These are phyloP conservation scores for Callaeas wilsoni DNA, from an alignment of 2,113 vertebrate genomes.

Conservation along the genomic window DNA sequence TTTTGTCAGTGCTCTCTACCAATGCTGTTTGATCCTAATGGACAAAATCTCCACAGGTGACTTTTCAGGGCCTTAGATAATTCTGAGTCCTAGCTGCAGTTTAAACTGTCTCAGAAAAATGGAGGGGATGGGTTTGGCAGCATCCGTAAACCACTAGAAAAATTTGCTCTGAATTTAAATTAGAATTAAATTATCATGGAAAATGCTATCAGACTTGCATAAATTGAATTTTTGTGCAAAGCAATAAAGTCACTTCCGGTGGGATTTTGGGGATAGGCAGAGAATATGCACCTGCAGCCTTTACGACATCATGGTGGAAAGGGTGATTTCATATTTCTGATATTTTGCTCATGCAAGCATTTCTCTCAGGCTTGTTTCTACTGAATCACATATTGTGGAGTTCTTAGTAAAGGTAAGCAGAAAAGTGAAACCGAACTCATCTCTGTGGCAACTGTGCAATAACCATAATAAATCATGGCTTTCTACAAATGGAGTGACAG, in stretches of 20 bases:
- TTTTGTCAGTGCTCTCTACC: not conserved
- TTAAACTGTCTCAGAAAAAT: not conserved
- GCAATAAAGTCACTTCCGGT: not conserved
- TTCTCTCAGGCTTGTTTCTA: not conserved
- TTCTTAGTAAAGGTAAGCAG: conserved; percentile 13
- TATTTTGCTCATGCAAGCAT: not conserved
- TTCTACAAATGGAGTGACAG: not conserved
- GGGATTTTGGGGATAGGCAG: not conserved
- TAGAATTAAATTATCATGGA: conserved; percentile 1
- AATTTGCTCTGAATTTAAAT: conserved; percentile 1
- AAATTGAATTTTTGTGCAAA: not conserved
- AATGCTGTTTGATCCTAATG: not conserved
- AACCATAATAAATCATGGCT: not conserved
- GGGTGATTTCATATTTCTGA: conserved; percentile 7
- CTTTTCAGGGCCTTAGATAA: not conserved
- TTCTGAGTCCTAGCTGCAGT: not conserved
- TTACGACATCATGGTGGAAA: not conserved
- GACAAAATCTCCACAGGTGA: not conserved
- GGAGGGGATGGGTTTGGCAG: not conserved
- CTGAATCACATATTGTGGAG: not conserved
- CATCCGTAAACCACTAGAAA: not conserved
- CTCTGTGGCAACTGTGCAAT: not conserved
- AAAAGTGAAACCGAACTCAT: not conserved
- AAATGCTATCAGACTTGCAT: not conserved
- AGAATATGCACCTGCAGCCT: not conserved